Evolutionary conservation across 1,140 invertebrate genomes (phyloP), one percentile per base, ranked within the genome.

Genomic region (Lepidotrigona ventralis): DNA sequence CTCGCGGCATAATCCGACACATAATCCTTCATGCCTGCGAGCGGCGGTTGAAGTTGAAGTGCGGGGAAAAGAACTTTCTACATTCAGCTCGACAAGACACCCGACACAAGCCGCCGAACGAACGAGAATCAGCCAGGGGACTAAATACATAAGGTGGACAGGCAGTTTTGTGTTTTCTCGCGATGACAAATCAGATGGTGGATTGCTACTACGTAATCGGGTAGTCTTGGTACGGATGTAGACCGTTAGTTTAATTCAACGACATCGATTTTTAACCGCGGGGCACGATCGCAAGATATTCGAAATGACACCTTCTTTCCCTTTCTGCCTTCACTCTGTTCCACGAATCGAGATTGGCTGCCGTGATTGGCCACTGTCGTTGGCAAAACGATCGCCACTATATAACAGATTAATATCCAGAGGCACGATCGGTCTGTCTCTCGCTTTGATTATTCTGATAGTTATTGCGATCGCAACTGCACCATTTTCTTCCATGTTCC

Each of bases 391-490:
- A 46, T 46, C 39, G 6, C 6, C 6, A 46, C 39, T 9, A 46
- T 9, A 83, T 69, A 89, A 74, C 74, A 81, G 70, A 88, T 89
- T 81, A 89, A 81, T 8, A 46, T 88, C 86, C 88, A 89, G 89
- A 89, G 89, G 89, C 87, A 90, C 89, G 83, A 87, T 88, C 80
- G 88, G 86, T 86, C 8, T 15, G 0, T 12, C 14, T 26, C 63
- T 3, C n/a, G 23, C 46, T 26, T 21, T 23, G 17, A 68, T 53
- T 53, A 26, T 15, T 33, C 39, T 56, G 73, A 60, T 69, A 15
- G 15, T 68, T 33, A 21, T 58, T 33, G 9, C 51, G 53, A 29
- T 19, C 66, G 26, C 63, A 58, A 21, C 15, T 58, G 56, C 72
- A n/a, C 63, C n/a, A 23, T 21, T 60, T 29, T 9, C 8, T 14